phyloP scores from a whole-genome alignment of 2,797 vertebrate species.

The Mormyrops attenuatus region DNA sequence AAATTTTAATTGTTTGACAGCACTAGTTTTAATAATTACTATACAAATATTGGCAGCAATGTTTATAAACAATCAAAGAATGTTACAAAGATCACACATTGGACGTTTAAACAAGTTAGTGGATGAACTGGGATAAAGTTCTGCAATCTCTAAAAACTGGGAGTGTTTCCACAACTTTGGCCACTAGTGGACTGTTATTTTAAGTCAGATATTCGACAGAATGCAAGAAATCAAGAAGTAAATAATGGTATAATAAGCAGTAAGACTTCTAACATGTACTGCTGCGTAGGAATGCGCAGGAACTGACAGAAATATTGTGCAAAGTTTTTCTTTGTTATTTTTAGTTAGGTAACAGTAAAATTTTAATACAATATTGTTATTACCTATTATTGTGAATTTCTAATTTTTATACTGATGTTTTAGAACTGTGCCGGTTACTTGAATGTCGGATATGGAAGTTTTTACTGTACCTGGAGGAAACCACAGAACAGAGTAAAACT shows the following conservation, averaged over 20 bases:
- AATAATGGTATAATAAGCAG: too few relatives aligned
- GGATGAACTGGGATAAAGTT: not conserved
- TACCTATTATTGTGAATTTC: not conserved
- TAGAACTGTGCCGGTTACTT: not conserved
- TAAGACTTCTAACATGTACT: too few relatives aligned
- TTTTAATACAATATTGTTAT: not conserved
- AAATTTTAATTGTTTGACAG: too few relatives aligned
- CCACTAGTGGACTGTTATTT: not conserved
- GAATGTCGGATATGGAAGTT: not conserved
- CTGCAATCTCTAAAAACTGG: not conserved
- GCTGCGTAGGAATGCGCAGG: too few relatives aligned
- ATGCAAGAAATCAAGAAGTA: not conserved
- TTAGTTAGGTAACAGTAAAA: not conserved
- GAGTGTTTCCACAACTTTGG: not conserved
- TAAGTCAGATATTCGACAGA: not conserved
- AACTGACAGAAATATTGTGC: not conserved
- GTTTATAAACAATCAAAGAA: not conserved
- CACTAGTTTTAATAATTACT: not conserved
- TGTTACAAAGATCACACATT: not conserved
- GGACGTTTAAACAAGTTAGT: not conserved
- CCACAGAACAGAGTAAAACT: not conserved
- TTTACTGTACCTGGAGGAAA: not conserved
- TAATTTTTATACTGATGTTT: not conserved
- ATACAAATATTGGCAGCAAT: not conserved
- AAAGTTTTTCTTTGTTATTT: not conserved